Conservation (phyloP, 2,888 invertebrate genomes). For the Hydropsyche betteni region DNA sequence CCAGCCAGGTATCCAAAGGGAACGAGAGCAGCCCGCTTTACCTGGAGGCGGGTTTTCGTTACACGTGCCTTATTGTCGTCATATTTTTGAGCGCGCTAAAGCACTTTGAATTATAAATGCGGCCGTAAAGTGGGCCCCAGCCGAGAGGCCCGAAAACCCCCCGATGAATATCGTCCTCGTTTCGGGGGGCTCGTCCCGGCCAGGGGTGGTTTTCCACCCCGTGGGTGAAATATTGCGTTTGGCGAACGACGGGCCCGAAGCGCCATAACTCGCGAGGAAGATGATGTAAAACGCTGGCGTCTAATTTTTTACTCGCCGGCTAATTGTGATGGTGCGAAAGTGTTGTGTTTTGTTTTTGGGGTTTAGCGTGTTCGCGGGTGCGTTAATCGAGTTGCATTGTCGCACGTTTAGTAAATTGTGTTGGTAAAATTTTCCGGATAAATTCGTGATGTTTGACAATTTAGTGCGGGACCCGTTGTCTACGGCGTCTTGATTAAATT, state of each 20-base stretch:
- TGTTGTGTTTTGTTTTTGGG: no score
- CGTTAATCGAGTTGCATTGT: no score
- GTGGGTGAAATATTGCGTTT: constrained; percentile 9
- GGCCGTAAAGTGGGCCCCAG: constrained; percentile 31
- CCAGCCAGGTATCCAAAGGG: neutral
- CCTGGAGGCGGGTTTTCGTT: neutral
- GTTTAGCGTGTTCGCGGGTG: no score
- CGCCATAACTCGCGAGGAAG: neutral
- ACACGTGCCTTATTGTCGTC: constrained; percentile 36
- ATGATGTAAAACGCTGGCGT: neutral
- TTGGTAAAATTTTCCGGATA: no score
- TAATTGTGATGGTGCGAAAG: neutral
- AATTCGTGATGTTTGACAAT: no score
- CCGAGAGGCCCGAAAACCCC: neutral
- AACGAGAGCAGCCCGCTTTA: constrained; percentile 5
- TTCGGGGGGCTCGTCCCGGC: no score
- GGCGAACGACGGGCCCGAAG: neutral
- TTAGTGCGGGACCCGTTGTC: no score
- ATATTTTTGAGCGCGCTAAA: constrained; percentile 34
- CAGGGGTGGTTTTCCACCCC: no score
- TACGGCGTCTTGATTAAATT: no score
- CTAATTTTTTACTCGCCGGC: neutral
- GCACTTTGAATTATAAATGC: constrained; percentile 38
- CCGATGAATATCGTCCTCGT: neutral
- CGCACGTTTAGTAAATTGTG: no score